These are phyloP conservation scores for Dicranocentrus wangi DNA, from an alignment of 2,888 invertebrate species.

Conservation along the genomic window DNA sequence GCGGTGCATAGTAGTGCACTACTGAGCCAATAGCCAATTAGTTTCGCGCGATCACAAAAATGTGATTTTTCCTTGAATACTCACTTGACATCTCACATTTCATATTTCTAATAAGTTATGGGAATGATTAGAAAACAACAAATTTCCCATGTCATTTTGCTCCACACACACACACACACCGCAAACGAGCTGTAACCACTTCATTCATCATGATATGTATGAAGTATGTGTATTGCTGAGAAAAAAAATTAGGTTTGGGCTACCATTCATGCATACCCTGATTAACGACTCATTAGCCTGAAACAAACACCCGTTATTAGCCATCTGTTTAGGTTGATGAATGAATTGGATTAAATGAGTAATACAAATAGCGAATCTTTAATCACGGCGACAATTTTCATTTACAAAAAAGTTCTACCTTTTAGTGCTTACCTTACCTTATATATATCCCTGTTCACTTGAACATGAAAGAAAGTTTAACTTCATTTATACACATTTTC, in stretches of 20 bases:
- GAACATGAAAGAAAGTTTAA: too few relatives aligned
- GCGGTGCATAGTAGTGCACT: neutral
- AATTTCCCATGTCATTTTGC: constrained; percentile 35
- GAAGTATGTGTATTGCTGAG: too few relatives aligned
- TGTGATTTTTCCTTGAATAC: neutral
- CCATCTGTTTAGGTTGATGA: neutral
- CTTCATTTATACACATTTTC: neutral
- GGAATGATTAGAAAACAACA: constrained; percentile 39
- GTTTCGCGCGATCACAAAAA: neutral
- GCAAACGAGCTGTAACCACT: too few relatives aligned
- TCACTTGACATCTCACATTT: neutral
- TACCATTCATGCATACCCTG: neutral
- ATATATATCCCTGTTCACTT: too few relatives aligned
- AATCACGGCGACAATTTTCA: neutral
- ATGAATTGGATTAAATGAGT: neutral
- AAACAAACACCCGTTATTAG: constrained; percentile 12
- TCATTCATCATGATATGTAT: too few relatives aligned
- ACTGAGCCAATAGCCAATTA: constrained; percentile 7
- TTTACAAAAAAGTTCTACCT: too few relatives aligned
- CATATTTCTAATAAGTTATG: constrained; percentile 31
- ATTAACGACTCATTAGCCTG: constrained; percentile 17
- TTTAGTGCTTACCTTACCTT: too few relatives aligned
- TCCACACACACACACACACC: neutral
- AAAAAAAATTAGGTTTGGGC: neutral
- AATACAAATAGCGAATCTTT: neutral